These are phyloP conservation scores for Apamea crenata DNA, from an alignment of 2,888 invertebrate genomes.

Conservation along the genomic window DNA sequence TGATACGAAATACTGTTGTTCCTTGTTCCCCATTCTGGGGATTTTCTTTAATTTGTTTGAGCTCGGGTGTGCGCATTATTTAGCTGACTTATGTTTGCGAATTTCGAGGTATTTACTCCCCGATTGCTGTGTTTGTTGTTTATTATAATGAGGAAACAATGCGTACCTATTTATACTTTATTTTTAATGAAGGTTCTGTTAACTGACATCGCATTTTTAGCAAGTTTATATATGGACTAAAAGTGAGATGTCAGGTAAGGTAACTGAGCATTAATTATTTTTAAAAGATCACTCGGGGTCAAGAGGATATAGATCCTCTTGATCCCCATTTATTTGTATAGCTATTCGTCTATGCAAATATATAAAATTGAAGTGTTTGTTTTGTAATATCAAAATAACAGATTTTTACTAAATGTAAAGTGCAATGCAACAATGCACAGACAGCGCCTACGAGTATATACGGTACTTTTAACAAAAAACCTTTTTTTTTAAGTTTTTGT, in stretches of 20 bases:
- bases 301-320: background rate
- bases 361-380: too few relatives aligned
- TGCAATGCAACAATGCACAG: too few relatives aligned
- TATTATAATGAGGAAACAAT: conserved; percentile 42
- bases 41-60: conserved; percentile 75
- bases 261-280: background rate
- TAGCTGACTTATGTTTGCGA: conserved; percentile 58
- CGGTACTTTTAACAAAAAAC: too few relatives aligned
- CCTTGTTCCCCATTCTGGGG: conserved; percentile 55
- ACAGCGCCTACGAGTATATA: too few relatives aligned
- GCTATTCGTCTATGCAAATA: too few relatives aligned
- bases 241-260: background rate
- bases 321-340: too few relatives aligned
- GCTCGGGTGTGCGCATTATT: conserved; percentile 52
- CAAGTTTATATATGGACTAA: background rate
- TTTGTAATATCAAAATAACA: too few relatives aligned
- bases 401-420: too few relatives aligned
- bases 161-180: background rate
- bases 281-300: background rate
- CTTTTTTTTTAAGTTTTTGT: too few relatives aligned
- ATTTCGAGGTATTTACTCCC: conserved; percentile 50
- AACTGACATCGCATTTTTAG: background rate
- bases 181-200: background rate
- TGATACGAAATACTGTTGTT: conserved; percentile 36
- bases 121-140: conserved; percentile 41